These are phyloP conservation scores for Lethenteron reissneri DNA, from an alignment of 2,113 vertebrate genomes.

Conservation along the genomic window DNA sequence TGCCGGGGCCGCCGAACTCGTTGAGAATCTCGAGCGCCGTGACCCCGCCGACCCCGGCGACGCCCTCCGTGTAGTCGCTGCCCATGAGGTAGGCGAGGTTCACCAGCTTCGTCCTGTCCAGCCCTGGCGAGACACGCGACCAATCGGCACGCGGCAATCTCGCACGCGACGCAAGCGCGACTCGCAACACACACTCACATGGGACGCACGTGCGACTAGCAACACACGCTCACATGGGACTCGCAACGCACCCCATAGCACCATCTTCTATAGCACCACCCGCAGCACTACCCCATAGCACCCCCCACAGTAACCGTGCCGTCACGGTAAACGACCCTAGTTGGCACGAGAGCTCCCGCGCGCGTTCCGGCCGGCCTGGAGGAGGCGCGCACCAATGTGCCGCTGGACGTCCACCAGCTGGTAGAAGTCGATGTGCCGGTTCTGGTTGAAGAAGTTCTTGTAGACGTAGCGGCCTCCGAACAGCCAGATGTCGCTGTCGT, in stretches of 20 bases:
- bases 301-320: too few species aligned
- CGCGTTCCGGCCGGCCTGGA: not conserved
- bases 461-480: conserved; percentile 87
- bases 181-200: too few species aligned
- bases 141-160: too few species aligned
- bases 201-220: too few species aligned
- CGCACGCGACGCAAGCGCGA: too few species aligned
- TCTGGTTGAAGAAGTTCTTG: conserved; percentile 84
- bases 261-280: too few species aligned
- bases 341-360: too few species aligned
- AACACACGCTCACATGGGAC: too few species aligned
- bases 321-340: too few species aligned
- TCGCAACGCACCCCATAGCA: too few species aligned
- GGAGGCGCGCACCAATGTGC: conserved; percentile 47
- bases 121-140: conserved; percentile 23
- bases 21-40: conserved; percentile 95
- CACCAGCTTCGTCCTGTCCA: conserved; percentile 70
- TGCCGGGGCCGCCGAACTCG: conserved; percentile 62
- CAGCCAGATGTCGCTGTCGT: conserved; percentile 93
- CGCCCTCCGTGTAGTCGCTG: conserved; percentile 83
- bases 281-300: too few species aligned
- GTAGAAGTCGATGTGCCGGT: conserved; percentile 66
- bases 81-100: conserved; percentile 88
- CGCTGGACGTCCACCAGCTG: conserved; percentile 63
- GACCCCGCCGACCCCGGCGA: conserved; percentile 65